phyloP scores from a whole-genome alignment of 2,797 vertebrate genomes.

The Brachymystax lenok region DNA sequence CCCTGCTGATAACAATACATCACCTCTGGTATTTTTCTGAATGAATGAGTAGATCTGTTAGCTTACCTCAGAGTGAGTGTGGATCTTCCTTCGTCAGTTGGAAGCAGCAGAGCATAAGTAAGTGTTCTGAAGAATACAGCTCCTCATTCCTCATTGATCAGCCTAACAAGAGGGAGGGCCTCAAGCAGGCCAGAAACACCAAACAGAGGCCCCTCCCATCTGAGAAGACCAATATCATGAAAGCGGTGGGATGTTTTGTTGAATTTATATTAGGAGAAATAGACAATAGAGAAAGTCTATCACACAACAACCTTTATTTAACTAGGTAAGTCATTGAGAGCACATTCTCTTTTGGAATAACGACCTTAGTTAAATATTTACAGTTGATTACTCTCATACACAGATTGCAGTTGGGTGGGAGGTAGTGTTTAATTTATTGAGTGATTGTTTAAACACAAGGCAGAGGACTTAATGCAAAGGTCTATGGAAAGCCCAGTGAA shows the following conservation, averaged over 20 bases:
- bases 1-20: background rate
- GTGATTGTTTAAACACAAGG: background rate
- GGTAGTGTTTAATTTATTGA: background rate
- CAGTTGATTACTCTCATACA: background rate
- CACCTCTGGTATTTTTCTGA: background rate
- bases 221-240: background rate
- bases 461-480: no score
- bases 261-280: background rate
- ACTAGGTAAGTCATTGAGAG: background rate
- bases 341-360: background rate
- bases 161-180: constrained; percentile 31
- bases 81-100: constrained; percentile 3
- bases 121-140: constrained; percentile 48
- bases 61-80: constrained; percentile 38
- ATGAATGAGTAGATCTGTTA: constrained; percentile 2
- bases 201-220: background rate
- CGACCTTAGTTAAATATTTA: background rate
- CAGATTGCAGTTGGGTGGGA: background rate
- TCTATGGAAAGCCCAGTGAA: no score
- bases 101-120: constrained; percentile 24
- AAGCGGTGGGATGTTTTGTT: constrained; percentile 6
- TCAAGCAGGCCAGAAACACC: background rate
- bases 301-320: background rate
- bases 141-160: constrained; percentile 54
- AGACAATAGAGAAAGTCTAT: background rate